These are phyloP conservation scores for Glyphotaelius pellucidus DNA, from an alignment of 2,888 invertebrate species.

Conservation along the genomic window DNA sequence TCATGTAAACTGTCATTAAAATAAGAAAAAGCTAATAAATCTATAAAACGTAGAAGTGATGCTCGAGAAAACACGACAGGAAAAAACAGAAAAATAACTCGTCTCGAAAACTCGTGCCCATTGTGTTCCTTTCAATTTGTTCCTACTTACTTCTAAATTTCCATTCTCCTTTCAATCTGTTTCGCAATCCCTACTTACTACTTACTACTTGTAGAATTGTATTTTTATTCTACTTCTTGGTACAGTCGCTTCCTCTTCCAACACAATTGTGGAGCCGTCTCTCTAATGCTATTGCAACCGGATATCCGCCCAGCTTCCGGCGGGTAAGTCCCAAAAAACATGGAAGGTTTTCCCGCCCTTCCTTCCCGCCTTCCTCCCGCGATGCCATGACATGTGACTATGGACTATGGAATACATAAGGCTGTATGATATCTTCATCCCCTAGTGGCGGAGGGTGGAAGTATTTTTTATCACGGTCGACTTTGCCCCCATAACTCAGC, in stretches of 20 bases:
- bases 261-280: conserved; percentile 55
- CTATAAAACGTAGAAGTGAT: conserved; percentile 4
- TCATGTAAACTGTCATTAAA: neutral
- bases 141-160: conserved; percentile 22
- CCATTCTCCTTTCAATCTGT: conserved; percentile 24
- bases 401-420: conserved; percentile 28
- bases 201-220: neutral
- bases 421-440: conserved; percentile 39
- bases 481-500: conserved; percentile 63
- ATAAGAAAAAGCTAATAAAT: conserved; percentile 8
- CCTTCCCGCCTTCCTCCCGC: neutral
- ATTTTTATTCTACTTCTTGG: conserved; percentile 13
- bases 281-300: conserved; percentile 65
- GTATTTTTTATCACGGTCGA: conserved; percentile 60
- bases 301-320: conserved; percentile 64
- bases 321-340: conserved; percentile 62
- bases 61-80: conserved; percentile 44
- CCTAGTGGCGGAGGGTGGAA: conserved; percentile 44
- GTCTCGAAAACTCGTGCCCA: conserved; percentile 25
- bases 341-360: conserved; percentile 20
- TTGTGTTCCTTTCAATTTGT: conserved; percentile 23
- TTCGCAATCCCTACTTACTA: neutral
- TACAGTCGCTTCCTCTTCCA: conserved; percentile 36
- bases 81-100: conserved; percentile 55
- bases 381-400: conserved; percentile 9